A percentile compares a stretch with the other conserved stretches of the same genome.
These are phyloP conservation scores for Oreortyx pictus DNA, from an alignment of 2,797 vertebrate genomes.

Conservation along the genomic window DNA sequence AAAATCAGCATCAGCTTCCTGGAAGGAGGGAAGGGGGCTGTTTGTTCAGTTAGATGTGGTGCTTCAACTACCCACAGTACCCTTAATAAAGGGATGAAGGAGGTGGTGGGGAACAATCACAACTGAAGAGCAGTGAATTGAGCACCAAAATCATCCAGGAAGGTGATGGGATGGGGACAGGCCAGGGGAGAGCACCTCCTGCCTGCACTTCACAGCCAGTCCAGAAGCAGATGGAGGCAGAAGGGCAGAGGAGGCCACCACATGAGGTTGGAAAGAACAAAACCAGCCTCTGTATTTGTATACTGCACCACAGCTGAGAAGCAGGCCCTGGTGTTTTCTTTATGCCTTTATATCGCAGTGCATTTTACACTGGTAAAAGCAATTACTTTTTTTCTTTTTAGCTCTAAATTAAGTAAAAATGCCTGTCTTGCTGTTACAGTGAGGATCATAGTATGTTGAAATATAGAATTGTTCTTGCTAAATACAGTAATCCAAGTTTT, in stretches of 20 bases:
- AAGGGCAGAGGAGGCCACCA: not conserved
- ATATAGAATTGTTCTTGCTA: not conserved
- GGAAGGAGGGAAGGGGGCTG: too few relatives aligned
- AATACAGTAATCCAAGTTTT: not conserved
- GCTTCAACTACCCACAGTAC: not conserved
- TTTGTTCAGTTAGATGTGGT: not conserved
- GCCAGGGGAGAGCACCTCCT: not conserved
- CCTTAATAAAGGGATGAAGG: not conserved
- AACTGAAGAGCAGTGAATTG: not conserved
- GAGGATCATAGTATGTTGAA: not conserved
- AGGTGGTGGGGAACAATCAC: not conserved
- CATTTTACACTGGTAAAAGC: not conserved
- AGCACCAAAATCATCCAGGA: not conserved
- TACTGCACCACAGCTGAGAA: accelerated
- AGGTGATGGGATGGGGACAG: not conserved
- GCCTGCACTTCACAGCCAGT: not conserved
- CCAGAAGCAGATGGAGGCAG: not conserved
- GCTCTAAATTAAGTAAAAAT: not conserved
- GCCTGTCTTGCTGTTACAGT: not conserved
- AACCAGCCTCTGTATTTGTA: not conserved
- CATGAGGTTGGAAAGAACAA: not conserved
- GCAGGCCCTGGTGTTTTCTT: not conserved
- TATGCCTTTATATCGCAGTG: not conserved
- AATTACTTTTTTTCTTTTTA: not conserved
- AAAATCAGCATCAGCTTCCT: not conserved